Evolutionary conservation across 2,113 vertebrate genomes (phyloP), one percentile per base, ranked within the genome.

Genomic region (Phaetusa simplex): DNA sequence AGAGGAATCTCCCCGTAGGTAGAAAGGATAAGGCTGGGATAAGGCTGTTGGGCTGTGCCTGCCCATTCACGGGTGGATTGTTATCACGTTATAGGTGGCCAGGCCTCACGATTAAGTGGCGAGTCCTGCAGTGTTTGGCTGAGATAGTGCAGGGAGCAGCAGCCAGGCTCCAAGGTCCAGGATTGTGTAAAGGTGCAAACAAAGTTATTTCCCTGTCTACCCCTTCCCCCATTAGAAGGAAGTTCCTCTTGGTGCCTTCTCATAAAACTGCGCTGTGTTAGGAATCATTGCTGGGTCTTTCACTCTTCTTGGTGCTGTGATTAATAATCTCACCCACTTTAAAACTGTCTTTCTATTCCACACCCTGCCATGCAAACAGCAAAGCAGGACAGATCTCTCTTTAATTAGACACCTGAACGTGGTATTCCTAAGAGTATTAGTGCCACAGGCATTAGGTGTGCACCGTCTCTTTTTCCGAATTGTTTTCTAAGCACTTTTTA

Each of bases 71-170:
- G 30, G 77, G 24, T 43, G 27, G 7, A 2, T 12, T 18, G 22
- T 30, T 34, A 15, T 4, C 13, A 0, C 4, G 0, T 14, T 13
- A 0, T 0, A 5, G 30, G 42, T 45, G 47, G 49, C 34, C 40
- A 62, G 69, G 8, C 18, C 23, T 17, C 3, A 34, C 4, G 38
- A 34, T 16, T 4, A 0, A 56, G 55, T 13, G 8, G 36, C 0
- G 0, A 20, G 27, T 40, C 20, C 61, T 42, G 50, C 79, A 20
- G 42, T 1, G 19, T 23, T 34, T 1, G 2, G 23, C 5, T 2
- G 58, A 22, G 40, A 66, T 12, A n/a, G 50, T 3, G 29, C 42
- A 13, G 21, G 18, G 53, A 61, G 2, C 81, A 71, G 74, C 65
- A 26, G 78, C 36, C 17, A 4, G 7, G 56, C 69, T 78, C 83